Percentiles rank a stretch among this genome's conserved stretches.
These are phyloP conservation scores for Pogonomyrmex barbatus DNA, from an alignment of 1,140 invertebrate species.

Conservation along the genomic window DNA sequence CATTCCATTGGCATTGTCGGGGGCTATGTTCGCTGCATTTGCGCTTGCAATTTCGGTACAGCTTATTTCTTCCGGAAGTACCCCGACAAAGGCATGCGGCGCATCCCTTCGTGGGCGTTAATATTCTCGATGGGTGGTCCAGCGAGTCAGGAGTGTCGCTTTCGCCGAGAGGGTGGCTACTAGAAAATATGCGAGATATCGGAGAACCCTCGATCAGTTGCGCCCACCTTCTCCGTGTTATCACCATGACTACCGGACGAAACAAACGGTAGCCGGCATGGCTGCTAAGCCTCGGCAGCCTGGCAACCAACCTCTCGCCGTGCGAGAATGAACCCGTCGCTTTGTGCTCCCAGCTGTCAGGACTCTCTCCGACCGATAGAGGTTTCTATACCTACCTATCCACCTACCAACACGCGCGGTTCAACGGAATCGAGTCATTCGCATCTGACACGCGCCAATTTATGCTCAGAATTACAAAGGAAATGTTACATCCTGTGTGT, in stretches of 20 bases:
- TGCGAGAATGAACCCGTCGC: conserved; percentile 47
- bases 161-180: conserved; percentile 34
- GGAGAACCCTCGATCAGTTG: conserved; percentile 40
- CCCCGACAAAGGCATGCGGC: conserved; percentile 31
- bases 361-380: conserved; percentile 42
- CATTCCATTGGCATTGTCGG: conserved; percentile 24
- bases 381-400: conserved; percentile 42
- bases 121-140: conserved; percentile 57
- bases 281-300: conserved; percentile 63
- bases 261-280: conserved; percentile 47
- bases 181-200: conserved; percentile 69
- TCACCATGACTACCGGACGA: conserved; percentile 57
- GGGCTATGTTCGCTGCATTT: conserved; percentile 7
- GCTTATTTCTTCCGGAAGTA: conserved; percentile 41
- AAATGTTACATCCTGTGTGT: conserved; percentile 45
- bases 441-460: conserved; percentile 69
- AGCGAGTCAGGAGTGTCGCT: conserved; percentile 44
- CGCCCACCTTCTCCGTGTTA: conserved; percentile 65
- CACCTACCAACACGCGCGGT: conserved; percentile 32
- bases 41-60: neutral
- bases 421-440: conserved; percentile 53
- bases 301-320: conserved; percentile 38
- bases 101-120: conserved; percentile 55
- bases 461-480: conserved; percentile 68
- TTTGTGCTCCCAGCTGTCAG: conserved; percentile 58